Conservation (phyloP, 1,140 invertebrate species). For the Harpegnathos saltator region DNA sequence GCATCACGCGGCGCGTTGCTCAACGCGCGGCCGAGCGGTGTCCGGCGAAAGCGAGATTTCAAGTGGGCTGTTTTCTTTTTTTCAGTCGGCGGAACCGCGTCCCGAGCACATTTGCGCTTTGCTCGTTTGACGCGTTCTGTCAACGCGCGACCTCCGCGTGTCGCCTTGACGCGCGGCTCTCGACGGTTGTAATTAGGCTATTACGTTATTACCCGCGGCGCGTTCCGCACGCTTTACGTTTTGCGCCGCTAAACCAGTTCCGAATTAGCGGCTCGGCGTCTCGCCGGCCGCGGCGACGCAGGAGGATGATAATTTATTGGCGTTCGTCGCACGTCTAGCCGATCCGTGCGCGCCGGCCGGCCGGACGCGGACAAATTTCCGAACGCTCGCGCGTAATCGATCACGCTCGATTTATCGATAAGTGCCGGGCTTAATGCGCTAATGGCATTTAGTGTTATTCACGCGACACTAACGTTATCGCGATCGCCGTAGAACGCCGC, state of each 20-base stretch:
- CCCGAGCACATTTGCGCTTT: not conserved
- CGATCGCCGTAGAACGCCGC: constrained; percentile 1
- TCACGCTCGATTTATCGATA: constrained; percentile 35
- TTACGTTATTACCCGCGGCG: constrained; percentile 40
- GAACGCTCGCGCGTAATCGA: constrained; percentile 34
- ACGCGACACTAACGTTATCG: constrained; percentile 27
- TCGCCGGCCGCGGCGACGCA: not conserved
- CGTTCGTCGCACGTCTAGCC: constrained; percentile 33
- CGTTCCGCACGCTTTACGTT: constrained; percentile 31
- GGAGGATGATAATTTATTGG: constrained; percentile 54
- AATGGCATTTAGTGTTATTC: constrained; percentile 31
- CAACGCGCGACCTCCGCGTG: not conserved
- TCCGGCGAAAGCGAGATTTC: not conserved
- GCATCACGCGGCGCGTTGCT: not conserved
- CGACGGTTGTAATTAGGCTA: constrained; percentile 43
- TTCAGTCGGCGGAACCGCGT: not conserved
- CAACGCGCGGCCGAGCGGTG: not conserved
- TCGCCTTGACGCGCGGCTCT: not conserved
- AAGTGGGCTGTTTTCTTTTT: not conserved
- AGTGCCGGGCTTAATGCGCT: constrained; percentile 19
- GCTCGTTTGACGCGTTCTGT: not conserved
- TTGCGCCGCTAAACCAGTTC: constrained; percentile 59
- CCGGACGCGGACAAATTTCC: not conserved
- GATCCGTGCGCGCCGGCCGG: not conserved
- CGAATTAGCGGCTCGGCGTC: constrained; percentile 41